These are phyloP conservation scores for Sphenodon punctatus DNA, from an alignment of 2,797 vertebrate species.

Conservation along the genomic window DNA sequence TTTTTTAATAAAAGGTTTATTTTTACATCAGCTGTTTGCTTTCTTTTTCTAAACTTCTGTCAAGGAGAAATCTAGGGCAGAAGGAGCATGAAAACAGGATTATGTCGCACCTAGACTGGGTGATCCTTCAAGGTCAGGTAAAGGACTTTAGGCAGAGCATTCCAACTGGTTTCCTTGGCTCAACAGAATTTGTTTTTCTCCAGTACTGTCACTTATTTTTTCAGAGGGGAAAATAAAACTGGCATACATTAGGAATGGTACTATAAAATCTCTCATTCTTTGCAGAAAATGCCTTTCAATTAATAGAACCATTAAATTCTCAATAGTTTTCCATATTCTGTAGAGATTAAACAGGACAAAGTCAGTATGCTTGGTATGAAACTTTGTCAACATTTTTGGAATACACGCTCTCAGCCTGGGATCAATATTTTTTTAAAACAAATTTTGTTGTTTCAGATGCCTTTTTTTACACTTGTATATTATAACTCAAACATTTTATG, in stretches of 20 bases:
- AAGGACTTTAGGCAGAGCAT: constrained; percentile 29
- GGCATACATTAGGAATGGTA: constrained; percentile 76
- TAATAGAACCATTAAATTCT: constrained; percentile 75
- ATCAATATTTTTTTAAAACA: constrained; percentile 73
- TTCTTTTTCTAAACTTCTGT: constrained; percentile 71
- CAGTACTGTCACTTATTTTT: constrained; percentile 1
- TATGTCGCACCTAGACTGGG: constrained; percentile 52
- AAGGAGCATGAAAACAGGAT: constrained; percentile 66
- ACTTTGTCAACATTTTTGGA: constrained; percentile 74
- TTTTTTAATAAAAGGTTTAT: constrained; percentile 75
- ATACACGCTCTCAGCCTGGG: constrained; percentile 52
- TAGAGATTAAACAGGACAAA: constrained; percentile 69
- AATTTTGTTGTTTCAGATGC: constrained; percentile 80
- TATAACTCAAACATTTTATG: constrained; percentile 68
- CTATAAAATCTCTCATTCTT: constrained; percentile 69
- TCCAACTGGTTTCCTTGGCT: constrained; percentile 33
- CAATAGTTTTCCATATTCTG: constrained; percentile 61
- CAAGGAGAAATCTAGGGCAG: constrained; percentile 63
- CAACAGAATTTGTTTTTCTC: constrained; percentile 38
- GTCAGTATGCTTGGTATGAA: constrained; percentile 67
- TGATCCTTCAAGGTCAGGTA: constrained; percentile 31
- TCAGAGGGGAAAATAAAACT: constrained; percentile 60
- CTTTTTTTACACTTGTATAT: constrained; percentile 58
- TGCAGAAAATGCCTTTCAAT: constrained; percentile 71
- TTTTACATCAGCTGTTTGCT: constrained; percentile 78